A percentile compares a stretch with the other conserved stretches of the same genome.
Conservation (phyloP, 2,113 vertebrate species). For the Apodemus sylvaticus region DNA sequence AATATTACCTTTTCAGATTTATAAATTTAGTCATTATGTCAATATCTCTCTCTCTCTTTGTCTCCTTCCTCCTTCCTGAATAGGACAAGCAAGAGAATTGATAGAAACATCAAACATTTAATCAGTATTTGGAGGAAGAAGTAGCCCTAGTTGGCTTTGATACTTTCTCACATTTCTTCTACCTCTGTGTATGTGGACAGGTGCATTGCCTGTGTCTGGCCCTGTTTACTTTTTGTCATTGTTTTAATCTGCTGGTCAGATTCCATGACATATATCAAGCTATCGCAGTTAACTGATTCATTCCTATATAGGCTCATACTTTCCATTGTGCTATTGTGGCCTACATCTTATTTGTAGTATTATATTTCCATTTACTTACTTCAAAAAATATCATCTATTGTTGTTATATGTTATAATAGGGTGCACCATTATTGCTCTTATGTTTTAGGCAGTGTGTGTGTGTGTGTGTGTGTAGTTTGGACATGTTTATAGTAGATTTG, state of each 20-base stretch:
- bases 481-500: neutral
- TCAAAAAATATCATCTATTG: neutral
- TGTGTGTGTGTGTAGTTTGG: neutral
- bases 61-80: neutral
- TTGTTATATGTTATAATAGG: neutral
- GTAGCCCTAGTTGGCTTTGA: neutral
- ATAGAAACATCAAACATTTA: neutral
- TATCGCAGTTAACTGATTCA: neutral
- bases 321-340: neutral
- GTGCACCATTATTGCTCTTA: neutral
- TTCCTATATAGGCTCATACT: neutral
- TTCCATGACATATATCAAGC: neutral
- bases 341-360: neutral
- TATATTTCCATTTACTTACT: neutral
- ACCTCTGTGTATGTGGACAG: rapidly evolving
- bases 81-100: neutral
- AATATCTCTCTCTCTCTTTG: neutral
- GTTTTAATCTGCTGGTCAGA: neutral
- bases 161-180: neutral
- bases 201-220: neutral
- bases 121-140: neutral
- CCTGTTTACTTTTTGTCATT: neutral
- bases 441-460: neutral
- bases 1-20: neutral
- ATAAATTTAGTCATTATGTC: neutral